phyloP scores from a whole-genome alignment of 2,113 vertebrate species.

The Nothocercus julius region DNA sequence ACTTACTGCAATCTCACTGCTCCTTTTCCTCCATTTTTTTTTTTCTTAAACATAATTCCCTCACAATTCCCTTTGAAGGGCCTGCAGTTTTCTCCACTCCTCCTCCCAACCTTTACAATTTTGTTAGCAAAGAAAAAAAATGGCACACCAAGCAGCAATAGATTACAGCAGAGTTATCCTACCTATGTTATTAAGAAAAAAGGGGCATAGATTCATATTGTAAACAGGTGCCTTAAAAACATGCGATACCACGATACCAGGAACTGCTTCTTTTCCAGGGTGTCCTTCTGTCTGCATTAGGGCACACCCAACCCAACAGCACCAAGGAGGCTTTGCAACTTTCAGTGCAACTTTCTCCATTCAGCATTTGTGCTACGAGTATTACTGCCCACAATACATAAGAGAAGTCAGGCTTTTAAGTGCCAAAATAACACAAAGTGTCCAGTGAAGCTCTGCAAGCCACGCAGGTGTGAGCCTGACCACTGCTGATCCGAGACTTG shows the following conservation, averaged over 20 bases:
- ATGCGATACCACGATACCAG: slow-evolving; percentile 17
- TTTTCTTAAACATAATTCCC: background rate
- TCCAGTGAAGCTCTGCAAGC: background rate
- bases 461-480: background rate
- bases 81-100: background rate
- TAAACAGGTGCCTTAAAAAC: slow-evolving; percentile 48
- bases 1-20: background rate
- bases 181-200: background rate
- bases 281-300: background rate
- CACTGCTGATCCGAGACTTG: background rate
- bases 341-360: background rate
- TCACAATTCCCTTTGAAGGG: background rate
- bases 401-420: background rate
- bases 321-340: background rate
- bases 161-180: slow-evolving; percentile 40
- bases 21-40: background rate
- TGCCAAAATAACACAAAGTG: background rate
- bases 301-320: background rate
- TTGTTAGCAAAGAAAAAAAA: slow-evolving; percentile 17
- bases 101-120: background rate
- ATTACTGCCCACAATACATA: accelerated
- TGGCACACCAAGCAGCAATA: slow-evolving; percentile 24
- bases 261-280: background rate
- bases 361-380: background rate
- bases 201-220: background rate